These are phyloP conservation scores for Phytoseiulus persimilis DNA, from an alignment of 2,888 invertebrate genomes.

Conservation along the genomic window DNA sequence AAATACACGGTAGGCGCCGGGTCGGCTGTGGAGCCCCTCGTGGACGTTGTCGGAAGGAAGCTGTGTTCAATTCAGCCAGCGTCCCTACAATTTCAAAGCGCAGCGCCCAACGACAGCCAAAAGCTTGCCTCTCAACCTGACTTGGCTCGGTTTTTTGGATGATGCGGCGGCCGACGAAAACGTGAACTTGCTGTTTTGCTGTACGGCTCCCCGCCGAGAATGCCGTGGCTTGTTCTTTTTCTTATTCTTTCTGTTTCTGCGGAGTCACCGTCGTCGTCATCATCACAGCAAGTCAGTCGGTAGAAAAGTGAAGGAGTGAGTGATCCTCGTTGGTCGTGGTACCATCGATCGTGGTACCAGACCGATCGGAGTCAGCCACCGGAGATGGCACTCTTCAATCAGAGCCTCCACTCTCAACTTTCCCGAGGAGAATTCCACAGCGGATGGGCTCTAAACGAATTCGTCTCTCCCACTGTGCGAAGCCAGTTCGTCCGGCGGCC, in stretches of 20 bases:
- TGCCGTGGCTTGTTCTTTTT: not conserved
- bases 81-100: slow-evolving; percentile 5
- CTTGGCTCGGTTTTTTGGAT: not conserved
- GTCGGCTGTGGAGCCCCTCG: not conserved
- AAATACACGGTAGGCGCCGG: not conserved
- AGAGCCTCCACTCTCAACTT: not conserved
- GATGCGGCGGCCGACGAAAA: not conserved
- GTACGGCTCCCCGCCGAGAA: not conserved
- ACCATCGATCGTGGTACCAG: not conserved
- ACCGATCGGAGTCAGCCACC: not conserved
- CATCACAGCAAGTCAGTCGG: not conserved
- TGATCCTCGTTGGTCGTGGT: not conserved
- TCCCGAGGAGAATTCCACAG: not conserved
- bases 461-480: not conserved
- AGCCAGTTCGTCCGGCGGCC: not conserved
- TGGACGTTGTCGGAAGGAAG: slow-evolving; percentile 5
- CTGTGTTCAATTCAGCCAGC: not conserved
- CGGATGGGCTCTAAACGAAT: not conserved
- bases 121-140: not conserved
- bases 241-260: not conserved
- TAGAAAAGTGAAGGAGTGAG: not conserved
- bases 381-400: not conserved
- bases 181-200: not conserved
- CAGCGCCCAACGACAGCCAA: not conserved
- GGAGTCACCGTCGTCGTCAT: not conserved